Percentiles rank a stretch among this genome's conserved stretches.
Evolutionary conservation across 2,797 vertebrate species (phyloP).

Genomic region (Artibeus jamaicensis): DNA sequence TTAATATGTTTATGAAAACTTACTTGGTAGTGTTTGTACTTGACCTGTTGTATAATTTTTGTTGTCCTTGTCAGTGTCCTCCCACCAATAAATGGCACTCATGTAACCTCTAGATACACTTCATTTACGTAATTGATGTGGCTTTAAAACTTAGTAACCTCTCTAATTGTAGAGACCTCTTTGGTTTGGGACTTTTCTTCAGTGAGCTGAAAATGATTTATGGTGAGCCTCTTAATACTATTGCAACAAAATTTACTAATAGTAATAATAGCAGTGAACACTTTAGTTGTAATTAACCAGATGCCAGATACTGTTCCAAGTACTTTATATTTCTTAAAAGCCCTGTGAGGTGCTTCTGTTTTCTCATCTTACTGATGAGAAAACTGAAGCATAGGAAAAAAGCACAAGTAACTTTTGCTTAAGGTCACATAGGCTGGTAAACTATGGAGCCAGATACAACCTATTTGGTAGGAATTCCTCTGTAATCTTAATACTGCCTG

Average conservation of each 20-base stretch:
- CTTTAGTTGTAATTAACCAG: not conserved
- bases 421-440: not conserved
- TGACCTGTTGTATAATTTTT: conserved; percentile 43
- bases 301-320: not conserved
- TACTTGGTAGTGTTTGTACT: conserved; percentile 57
- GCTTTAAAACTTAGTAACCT: conserved; percentile 38
- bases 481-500: not conserved
- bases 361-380: not conserved
- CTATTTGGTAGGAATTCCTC: not conserved
- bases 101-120: not conserved
- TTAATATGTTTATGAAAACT: conserved; percentile 70
- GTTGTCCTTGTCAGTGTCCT: conserved; percentile 22
- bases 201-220: conserved; percentile 53
- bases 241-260: not conserved
- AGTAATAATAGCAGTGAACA: not conserved
- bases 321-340: not conserved
- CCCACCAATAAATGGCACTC: not conserved
- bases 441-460: not conserved
- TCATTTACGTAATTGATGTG: not conserved
- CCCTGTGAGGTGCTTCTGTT: not conserved
- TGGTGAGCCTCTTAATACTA: not conserved
- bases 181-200: conserved; percentile 20
- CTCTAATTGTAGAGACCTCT: not conserved
- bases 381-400: not conserved
- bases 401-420: not conserved